A percentile compares a stretch with the other conserved stretches of the same genome.
Evolutionary conservation across 2,797 vertebrate species (phyloP).

Genomic region (Syngnathus rostellatus): DNA sequence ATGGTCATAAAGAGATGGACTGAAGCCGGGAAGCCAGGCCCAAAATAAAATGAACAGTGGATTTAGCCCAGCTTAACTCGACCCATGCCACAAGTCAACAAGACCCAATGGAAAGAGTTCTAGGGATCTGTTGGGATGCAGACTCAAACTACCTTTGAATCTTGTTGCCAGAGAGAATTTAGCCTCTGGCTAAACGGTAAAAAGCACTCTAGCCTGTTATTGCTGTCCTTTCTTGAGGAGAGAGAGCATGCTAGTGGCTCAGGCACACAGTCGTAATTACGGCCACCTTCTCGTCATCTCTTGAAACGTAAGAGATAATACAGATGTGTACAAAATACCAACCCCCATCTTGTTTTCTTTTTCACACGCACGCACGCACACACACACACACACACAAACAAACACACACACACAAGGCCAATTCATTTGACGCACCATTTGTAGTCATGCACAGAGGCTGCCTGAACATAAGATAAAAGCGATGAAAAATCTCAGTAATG

Average conservation of each 20-base stretch:
- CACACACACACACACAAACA: background rate
- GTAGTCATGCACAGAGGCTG: slow-evolving; percentile 34
- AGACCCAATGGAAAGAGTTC: slow-evolving; percentile 40
- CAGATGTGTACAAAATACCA: slow-evolving; percentile 43
- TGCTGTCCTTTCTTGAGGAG: slow-evolving; percentile 49
- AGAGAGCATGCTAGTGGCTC: slow-evolving; percentile 51
- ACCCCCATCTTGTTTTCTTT: slow-evolving; percentile 4
- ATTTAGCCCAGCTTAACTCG: slow-evolving; percentile 38
- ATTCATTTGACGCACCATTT: slow-evolving; percentile 45
- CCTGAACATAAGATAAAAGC: slow-evolving; percentile 52
- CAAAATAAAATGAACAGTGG: slow-evolving; percentile 30
- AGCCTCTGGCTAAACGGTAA: slow-evolving; percentile 40
- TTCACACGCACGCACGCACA: background rate
- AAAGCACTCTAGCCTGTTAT: slow-evolving; percentile 46
- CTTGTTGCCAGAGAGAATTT: slow-evolving; percentile 40
- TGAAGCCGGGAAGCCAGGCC: slow-evolving; percentile 29
- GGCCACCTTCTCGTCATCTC: slow-evolving; percentile 51
- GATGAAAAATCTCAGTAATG: slow-evolving; percentile 51
- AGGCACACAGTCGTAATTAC: slow-evolving; percentile 61
- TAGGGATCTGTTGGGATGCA: slow-evolving; percentile 45
- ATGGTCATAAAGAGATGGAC: slow-evolving; percentile 21
- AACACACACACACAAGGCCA: slow-evolving; percentile 11
- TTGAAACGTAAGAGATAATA: slow-evolving; percentile 55
- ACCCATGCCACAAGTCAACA: slow-evolving; percentile 44
- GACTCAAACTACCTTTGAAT: slow-evolving; percentile 51